Evolutionary conservation across 2,113 vertebrate genomes (phyloP).

Genomic region (Esox niger): DNA sequence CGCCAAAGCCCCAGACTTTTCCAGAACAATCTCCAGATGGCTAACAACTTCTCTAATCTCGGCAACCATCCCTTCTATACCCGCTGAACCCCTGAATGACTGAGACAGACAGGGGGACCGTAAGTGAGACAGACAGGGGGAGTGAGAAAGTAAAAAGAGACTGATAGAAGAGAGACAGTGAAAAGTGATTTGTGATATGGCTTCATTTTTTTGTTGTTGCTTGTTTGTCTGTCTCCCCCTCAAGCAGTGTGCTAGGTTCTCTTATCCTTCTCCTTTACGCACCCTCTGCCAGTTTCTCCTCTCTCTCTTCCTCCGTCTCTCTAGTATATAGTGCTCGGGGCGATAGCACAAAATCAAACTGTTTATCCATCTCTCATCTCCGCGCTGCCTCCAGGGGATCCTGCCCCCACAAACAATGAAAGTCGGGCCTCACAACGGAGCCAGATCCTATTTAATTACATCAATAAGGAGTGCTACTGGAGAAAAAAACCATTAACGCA

Average conservation of each 20-base stretch:
- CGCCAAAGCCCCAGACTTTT: too few relatives aligned
- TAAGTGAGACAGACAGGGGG: slow-evolving; percentile 10
- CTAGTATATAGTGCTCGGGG: slow-evolving; percentile 1
- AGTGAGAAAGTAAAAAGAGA: slow-evolving; percentile 2
- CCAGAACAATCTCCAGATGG: too few relatives aligned
- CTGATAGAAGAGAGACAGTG: slow-evolving; percentile 3
- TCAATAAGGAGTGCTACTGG: too few relatives aligned
- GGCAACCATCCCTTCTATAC: too few relatives aligned
- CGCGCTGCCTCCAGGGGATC: slow-evolving; percentile 38
- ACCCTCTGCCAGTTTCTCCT: slow-evolving; percentile 33
- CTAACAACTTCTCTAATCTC: too few relatives aligned
- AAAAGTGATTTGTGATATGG: too few relatives aligned
- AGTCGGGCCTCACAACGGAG: too few relatives aligned
- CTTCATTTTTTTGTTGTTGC: slow-evolving; percentile 39
- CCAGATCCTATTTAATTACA: too few relatives aligned
- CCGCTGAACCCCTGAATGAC: too few relatives aligned
- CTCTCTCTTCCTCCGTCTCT: slow-evolving; percentile 20
- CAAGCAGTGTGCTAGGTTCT: too few relatives aligned
- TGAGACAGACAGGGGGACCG: background rate
- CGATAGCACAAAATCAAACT: slow-evolving; percentile 18
- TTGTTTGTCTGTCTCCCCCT: background rate
- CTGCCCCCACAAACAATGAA: too few relatives aligned
- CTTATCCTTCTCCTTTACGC: slow-evolving; percentile 31
- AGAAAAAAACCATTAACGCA: too few relatives aligned
- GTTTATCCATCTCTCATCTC: slow-evolving; percentile 65